These are phyloP conservation scores for Agrotis segetum DNA, from an alignment of 2,888 invertebrate species.

Conservation along the genomic window DNA sequence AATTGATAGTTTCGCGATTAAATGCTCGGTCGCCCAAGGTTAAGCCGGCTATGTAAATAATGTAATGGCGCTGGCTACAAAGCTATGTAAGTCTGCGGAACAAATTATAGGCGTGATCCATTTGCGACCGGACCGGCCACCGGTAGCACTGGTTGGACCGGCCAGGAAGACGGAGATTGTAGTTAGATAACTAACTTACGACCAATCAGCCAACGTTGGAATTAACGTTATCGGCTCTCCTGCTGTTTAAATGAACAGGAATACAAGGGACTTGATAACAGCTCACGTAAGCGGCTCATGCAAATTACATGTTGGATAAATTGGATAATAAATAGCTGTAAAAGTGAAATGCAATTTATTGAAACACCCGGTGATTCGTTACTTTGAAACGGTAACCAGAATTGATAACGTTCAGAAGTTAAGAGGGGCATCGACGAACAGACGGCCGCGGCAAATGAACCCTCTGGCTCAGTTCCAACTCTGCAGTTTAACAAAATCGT, in stretches of 20 bases:
- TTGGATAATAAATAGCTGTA: conserved; percentile 47
- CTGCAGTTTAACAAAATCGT: conserved; percentile 48
- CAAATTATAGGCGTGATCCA: conserved; percentile 72
- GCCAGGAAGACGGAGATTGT: conserved; percentile 64
- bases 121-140: conserved; percentile 66
- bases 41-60: conserved; percentile 72
- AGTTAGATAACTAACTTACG: conserved; percentile 67
- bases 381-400: conserved; percentile 30
- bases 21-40: conserved; percentile 71
- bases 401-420: conserved; percentile 33
- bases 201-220: conserved; percentile 55
- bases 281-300: conserved; percentile 47
- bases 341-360: conserved; percentile 57
- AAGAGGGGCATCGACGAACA: conserved; percentile 48
- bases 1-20: conserved; percentile 64
- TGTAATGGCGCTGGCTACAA: conserved; percentile 53
- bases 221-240: conserved; percentile 63
- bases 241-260: conserved; percentile 52
- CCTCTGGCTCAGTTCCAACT: conserved; percentile 67
- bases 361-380: conserved; percentile 37
- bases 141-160: conserved; percentile 67
- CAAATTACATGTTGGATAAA: conserved; percentile 57
- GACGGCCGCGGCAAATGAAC: conserved; percentile 63
- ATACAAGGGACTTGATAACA: conserved; percentile 51
- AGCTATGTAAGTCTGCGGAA: conserved; percentile 64